Base-by-base conservation (phyloP, 2,888 invertebrate species). In the Caenorhabditis sinica region DNA sequence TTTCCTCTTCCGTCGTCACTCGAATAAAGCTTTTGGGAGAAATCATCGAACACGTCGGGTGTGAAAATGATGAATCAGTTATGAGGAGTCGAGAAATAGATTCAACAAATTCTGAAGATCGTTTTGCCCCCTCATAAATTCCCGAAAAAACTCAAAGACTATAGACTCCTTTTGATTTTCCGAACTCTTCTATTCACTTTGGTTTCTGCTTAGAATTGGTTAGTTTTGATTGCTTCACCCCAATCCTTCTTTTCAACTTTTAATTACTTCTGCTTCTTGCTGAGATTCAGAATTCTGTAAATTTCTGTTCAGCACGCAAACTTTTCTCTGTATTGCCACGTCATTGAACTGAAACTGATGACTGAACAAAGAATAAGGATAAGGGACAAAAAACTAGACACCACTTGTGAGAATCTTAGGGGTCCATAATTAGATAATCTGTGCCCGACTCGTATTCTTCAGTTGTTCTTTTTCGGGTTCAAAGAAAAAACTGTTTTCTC, bases 1-100 rank as follows among this genome's bases (percentile, higher is more conserved):
- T 68, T 76, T 15, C 49, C 20, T 20, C 2, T 6, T n/a, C 28
- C 56, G 33, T 17, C 68, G 68, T 69, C 60, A 61, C 66, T 69
- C 68, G 28, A 25, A 25, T 33, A 60, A 61, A 68, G 60, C 76
- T 61, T 36, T 49, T 17, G 51, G 23, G 25, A 76, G 25, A 76
- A 69, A 76, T 33, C 76, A 76, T 61, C 68, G 76, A 76, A 75
- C 75, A 58, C 45, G 66, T 56, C 51, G 68, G 51, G 36, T 69
- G 75, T 40, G 75, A 66, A 75, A 75, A 65, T 56, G 56, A 75
- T 75, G 77, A 77, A 77, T 77, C 61, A 43, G 60, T 60, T 33
- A 77, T 77, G 51, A 61, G 69, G 36, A 40, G 40, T 40, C 15
- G 25, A 8, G 56, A 25, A 33, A 43, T 36, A 69, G 23, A 58